These are phyloP conservation scores for Stratiolaelaps scimitus DNA, from an alignment of 1,140 invertebrate species.

Conservation along the genomic window DNA sequence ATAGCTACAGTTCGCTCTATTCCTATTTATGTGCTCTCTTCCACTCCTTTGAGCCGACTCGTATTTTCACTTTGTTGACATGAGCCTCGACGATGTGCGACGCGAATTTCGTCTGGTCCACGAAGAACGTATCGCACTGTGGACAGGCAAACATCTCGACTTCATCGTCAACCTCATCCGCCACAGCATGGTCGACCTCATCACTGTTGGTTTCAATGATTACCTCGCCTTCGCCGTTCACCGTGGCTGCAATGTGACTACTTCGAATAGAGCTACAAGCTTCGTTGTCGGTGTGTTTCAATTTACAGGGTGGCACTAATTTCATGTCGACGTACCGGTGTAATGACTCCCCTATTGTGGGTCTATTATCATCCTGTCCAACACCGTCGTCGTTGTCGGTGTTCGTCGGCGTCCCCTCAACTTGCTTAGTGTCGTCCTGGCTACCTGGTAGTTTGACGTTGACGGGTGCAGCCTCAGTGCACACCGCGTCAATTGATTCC, in stretches of 20 bases:
- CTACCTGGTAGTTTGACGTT: background rate
- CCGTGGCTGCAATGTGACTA: too few species aligned
- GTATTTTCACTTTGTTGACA: conserved; percentile 9
- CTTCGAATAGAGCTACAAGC: too few species aligned
- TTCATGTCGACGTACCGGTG: too few species aligned
- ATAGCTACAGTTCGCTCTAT: background rate
- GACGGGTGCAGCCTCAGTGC: background rate
- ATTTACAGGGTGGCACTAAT: too few species aligned
- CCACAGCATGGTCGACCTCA: too few species aligned
- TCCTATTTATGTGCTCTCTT: background rate
- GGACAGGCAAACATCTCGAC: conserved; percentile 19
- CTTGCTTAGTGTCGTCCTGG: background rate
- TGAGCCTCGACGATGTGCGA: background rate
- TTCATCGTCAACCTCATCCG: background rate
- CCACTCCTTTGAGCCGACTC: background rate
- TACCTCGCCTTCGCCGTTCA: too few species aligned
- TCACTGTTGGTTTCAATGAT: too few species aligned
- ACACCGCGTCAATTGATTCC: background rate
- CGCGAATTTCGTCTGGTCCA: background rate
- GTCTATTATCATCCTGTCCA: too few species aligned
- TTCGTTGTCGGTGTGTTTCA: too few species aligned
- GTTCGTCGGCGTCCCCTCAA: background rate
- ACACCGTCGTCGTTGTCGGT: background rate
- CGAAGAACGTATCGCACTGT: conserved; percentile 20
- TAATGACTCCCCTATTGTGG: too few species aligned